These are phyloP conservation scores for Argyrosomus japonicus DNA, from an alignment of 2,113 vertebrate species.

Conservation along the genomic window DNA sequence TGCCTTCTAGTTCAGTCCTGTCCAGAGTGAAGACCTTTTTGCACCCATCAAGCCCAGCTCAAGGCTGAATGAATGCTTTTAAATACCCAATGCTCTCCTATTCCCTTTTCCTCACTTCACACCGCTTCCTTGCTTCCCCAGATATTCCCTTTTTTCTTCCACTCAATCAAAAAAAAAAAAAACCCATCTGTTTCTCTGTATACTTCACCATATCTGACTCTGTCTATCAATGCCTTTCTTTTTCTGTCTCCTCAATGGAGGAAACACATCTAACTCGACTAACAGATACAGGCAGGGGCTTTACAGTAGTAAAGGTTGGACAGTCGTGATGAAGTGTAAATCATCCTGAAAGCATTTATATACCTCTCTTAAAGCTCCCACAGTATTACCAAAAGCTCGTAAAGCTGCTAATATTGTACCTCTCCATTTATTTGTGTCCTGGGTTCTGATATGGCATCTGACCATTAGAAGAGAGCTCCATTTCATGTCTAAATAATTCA, in stretches of 20 bases:
- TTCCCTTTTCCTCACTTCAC: constrained; percentile 33
- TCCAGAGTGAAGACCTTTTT: constrained; percentile 65
- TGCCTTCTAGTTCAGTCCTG: constrained; percentile 63
- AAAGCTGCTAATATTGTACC: constrained; percentile 25
- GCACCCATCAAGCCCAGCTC: constrained; percentile 56
- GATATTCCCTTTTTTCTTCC: constrained; percentile 17
- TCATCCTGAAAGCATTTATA: constrained; percentile 36
- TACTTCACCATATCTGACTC: constrained; percentile 4
- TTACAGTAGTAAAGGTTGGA: constrained; percentile 20
- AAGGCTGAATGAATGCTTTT: constrained; percentile 67
- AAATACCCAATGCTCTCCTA: constrained; percentile 54
- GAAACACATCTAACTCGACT: constrained; percentile 29
- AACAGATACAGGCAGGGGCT: neutral
- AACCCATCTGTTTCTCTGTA: constrained; percentile 32
- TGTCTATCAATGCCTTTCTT: neutral
- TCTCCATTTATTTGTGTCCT: constrained; percentile 25
- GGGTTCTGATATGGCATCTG: constrained; percentile 27
- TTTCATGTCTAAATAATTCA: constrained; percentile 68
- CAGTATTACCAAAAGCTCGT: constrained; percentile 21
- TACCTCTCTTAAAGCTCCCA: constrained; percentile 5
- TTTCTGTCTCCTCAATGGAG: constrained; percentile 10
- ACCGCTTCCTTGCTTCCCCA: constrained; percentile 29
- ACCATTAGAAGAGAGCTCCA: constrained; percentile 32
- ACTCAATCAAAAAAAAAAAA: constrained; percentile 21
- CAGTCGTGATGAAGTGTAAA: constrained; percentile 24